Evolutionary conservation across 1,140 invertebrate genomes (phyloP).

Genomic region (Drosophila kohkoa): DNA sequence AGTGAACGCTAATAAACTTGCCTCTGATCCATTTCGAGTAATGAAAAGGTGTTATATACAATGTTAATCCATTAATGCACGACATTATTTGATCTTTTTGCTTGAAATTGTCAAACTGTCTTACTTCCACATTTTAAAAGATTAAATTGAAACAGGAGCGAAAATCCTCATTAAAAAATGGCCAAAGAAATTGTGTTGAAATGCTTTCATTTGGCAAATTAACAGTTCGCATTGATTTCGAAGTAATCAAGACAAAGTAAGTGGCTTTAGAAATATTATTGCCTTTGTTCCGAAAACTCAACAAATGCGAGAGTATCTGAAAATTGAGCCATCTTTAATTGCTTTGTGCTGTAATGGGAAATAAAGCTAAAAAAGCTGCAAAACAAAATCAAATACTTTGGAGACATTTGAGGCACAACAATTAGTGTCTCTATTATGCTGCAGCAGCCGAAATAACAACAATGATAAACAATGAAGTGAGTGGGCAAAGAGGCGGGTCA

Average conservation of each 20-base stretch:
- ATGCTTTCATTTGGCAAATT: not conserved
- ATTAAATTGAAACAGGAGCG: not conserved
- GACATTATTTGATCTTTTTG: not conserved
- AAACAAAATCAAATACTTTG: slow-evolving; percentile 35
- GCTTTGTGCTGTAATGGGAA: slow-evolving; percentile 25
- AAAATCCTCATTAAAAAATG: not conserved
- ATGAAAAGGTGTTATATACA: not conserved
- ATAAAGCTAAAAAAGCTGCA: slow-evolving; percentile 3
- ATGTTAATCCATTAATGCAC: not conserved
- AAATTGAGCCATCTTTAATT: slow-evolving; percentile 23
- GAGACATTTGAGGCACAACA: slow-evolving; percentile 45
- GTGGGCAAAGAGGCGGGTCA: slow-evolving; percentile 17
- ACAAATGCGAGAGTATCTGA: slow-evolving; percentile 4
- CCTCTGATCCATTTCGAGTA: not conserved
- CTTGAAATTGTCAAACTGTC: not conserved
- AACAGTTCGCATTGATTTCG: slow-evolving; percentile 16
- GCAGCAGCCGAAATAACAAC: slow-evolving; percentile 43
- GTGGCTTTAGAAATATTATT: slow-evolving; percentile 23
- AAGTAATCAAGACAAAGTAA: slow-evolving; percentile 9
- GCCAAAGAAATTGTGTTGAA: not conserved
- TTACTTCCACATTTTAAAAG: not conserved
- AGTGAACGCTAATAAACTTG: not conserved
- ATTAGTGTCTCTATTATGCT: slow-evolving; percentile 70
- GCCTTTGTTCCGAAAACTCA: not conserved
- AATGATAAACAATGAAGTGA: slow-evolving; percentile 49